Conservation (phyloP, 2,797 vertebrate species). For the Otolemur crassicaudatus region DNA sequence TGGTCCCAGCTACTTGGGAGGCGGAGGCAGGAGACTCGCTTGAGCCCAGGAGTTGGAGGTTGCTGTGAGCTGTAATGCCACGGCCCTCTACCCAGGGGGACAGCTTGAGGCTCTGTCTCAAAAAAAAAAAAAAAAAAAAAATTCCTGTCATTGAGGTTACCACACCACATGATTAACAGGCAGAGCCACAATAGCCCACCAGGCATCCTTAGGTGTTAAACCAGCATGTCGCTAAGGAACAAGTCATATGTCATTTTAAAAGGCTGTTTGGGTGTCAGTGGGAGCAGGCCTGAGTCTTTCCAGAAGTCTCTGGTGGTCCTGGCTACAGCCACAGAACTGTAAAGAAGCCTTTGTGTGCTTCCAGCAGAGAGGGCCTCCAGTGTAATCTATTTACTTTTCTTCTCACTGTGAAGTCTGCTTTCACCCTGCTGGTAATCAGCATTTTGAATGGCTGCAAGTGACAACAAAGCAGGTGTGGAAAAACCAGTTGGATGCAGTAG, state of each 20-base stretch:
- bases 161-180: background rate
- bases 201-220: background rate
- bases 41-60: no score
- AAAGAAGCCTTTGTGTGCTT: slow-evolving; percentile 29
- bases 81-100: no score
- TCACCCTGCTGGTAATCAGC: background rate
- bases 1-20: no score
- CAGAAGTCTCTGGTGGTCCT: background rate
- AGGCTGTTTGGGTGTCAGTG: background rate
- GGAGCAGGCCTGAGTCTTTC: background rate
- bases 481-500: slow-evolving; percentile 46
- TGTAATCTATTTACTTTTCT: slow-evolving; percentile 61
- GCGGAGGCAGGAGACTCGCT: no score
- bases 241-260: slow-evolving; percentile 8
- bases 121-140: no score
- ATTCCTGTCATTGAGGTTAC: background rate
- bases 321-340: background rate
- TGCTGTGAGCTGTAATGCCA: no score
- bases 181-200: background rate
- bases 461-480: slow-evolving; percentile 60
- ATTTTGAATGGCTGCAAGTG: slow-evolving; percentile 9
- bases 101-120: no score
- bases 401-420: background rate
- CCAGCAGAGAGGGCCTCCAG: background rate
- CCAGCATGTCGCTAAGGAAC: background rate